phyloP scores from a whole-genome alignment of 2,797 vertebrate genomes.

The Melanotaenia boesemani region DNA sequence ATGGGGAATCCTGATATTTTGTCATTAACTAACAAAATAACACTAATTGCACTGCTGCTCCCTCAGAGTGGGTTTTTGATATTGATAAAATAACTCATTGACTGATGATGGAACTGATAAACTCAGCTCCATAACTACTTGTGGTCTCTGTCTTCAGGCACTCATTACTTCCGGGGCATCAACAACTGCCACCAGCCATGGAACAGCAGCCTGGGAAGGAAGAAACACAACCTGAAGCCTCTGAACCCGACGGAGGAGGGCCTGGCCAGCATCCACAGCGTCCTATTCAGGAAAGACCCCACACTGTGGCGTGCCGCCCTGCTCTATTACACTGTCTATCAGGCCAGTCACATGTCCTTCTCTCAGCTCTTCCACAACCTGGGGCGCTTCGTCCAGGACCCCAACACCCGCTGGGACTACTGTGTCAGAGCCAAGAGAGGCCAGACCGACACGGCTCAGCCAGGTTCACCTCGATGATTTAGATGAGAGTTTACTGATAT shows the following conservation, averaged over 20 bases:
- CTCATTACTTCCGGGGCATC: constrained; percentile 93
- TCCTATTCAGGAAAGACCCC: constrained; percentile 93
- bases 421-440: constrained; percentile 95
- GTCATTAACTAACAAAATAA: too few species aligned
- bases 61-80: too few species aligned
- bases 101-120: too few species aligned
- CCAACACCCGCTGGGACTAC: constrained; percentile 94
- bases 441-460: constrained; percentile 89
- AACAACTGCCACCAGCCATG: constrained; percentile 95
- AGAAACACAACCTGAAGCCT: constrained; percentile 87
- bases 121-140: background rate
- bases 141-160: constrained; percentile 80
- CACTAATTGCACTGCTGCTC: too few species aligned
- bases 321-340: constrained; percentile 94
- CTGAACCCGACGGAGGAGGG: constrained; percentile 96
- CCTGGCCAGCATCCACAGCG: constrained; percentile 94
- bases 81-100: too few species aligned
- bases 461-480: constrained; percentile 78
- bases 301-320: constrained; percentile 93
- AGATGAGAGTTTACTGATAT: too few species aligned
- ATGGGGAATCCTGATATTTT: too few species aligned
- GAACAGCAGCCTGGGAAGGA: constrained; percentile 85
- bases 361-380: constrained; percentile 89
- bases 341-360: constrained; percentile 92
- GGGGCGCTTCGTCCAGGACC: constrained; percentile 90